Conservation (phyloP, 1,140 invertebrate genomes). For the Propsilocerus akamusi region DNA sequence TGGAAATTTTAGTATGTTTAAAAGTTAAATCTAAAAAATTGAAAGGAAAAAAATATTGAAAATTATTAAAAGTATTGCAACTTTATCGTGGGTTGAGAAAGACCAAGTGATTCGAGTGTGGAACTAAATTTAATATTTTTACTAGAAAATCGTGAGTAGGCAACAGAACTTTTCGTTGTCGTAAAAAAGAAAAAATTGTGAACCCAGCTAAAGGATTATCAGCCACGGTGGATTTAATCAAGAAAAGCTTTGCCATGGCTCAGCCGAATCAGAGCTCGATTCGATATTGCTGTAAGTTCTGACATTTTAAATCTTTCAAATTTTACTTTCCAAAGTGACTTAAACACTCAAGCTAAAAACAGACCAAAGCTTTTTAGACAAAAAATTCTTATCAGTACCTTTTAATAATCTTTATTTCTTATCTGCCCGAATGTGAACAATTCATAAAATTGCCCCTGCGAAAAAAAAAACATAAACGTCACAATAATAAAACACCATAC, state of each 20-base stretch:
- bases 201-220: background rate
- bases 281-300: conserved; percentile 1
- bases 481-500: background rate
- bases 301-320: background rate
- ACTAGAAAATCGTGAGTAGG: too few species aligned
- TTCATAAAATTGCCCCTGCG: background rate
- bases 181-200: background rate
- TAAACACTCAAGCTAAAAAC: too few species aligned
- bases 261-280: conserved; percentile 3
- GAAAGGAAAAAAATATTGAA: too few species aligned
- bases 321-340: too few species aligned
- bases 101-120: too few species aligned
- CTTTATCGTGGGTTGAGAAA: too few species aligned
- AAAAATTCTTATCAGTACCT: background rate
- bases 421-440: background rate
- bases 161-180: too few species aligned
- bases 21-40: too few species aligned
- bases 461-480: background rate
- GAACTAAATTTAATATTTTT: too few species aligned
- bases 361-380: too few species aligned
- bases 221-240: background rate
- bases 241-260: conserved; percentile 3
- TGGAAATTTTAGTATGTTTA: too few species aligned
- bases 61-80: too few species aligned
- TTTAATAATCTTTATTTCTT: background rate